Evolutionary conservation across 2,888 invertebrate species (phyloP).

Genomic region (Subacronicta megacephala): DNA sequence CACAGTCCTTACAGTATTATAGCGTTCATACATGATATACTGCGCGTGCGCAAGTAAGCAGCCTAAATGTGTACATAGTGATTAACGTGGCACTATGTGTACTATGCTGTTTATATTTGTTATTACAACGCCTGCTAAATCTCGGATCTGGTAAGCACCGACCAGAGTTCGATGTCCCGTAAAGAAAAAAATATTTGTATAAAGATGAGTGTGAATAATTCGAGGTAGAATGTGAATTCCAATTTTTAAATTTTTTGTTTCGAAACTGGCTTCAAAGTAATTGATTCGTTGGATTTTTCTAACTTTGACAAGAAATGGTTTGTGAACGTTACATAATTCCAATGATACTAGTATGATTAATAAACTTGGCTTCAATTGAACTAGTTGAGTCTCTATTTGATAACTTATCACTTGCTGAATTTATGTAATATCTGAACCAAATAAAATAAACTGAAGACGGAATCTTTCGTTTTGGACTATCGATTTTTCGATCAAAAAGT

Average conservation of each 20-base stretch:
- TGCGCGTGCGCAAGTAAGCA: slow-evolving; percentile 35
- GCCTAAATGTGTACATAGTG: slow-evolving; percentile 42
- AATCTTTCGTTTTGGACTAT: background rate
- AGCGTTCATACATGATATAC: slow-evolving; percentile 33
- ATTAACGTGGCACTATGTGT: slow-evolving; percentile 42
- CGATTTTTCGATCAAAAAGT: slow-evolving; percentile 3
- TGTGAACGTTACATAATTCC: too few relatives aligned
- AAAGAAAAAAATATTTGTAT: slow-evolving; percentile 26
- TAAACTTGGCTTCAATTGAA: too few relatives aligned
- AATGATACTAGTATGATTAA: too few relatives aligned
- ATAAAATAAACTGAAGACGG: background rate
- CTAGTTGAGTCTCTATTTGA: background rate
- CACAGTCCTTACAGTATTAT: slow-evolving; percentile 23
- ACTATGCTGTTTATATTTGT: slow-evolving; percentile 49
- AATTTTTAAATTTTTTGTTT: background rate
- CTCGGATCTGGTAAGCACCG: slow-evolving; percentile 30
- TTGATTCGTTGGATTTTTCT: background rate
- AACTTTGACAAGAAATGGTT: background rate
- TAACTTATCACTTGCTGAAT: background rate
- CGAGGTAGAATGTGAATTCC: slow-evolving; percentile 9
- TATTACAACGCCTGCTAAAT: slow-evolving; percentile 46
- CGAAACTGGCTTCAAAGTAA: background rate
- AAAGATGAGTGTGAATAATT: slow-evolving; percentile 31
- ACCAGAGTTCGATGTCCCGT: slow-evolving; percentile 35
- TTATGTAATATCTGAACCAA: background rate